A percentile compares a stretch with the other conserved stretches of the same genome.
phyloP scores from a whole-genome alignment of 1,140 invertebrate genomes.

The Dinothrombium tinctorium region DNA sequence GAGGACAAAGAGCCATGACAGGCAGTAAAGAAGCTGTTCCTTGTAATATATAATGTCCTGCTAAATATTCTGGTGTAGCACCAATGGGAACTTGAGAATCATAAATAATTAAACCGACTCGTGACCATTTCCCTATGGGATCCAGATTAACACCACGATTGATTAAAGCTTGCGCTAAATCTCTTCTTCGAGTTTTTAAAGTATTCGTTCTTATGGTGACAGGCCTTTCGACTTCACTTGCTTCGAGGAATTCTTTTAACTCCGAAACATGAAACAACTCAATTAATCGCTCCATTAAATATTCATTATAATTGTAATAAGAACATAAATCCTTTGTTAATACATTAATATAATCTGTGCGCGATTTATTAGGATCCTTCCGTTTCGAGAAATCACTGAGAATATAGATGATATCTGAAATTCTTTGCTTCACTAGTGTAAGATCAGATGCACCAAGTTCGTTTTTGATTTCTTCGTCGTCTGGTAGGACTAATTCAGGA shows the following conservation, averaged over 20 bases:
- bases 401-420: slow-evolving; percentile 64
- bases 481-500: too few species aligned
- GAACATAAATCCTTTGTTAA: slow-evolving; percentile 49
- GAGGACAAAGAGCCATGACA: slow-evolving; percentile 88
- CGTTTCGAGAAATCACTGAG: slow-evolving; percentile 65
- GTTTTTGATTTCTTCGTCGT: too few species aligned
- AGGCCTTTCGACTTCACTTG: slow-evolving; percentile 82
- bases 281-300: slow-evolving; percentile 80
- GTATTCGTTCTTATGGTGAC: slow-evolving; percentile 88
- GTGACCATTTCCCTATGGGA: slow-evolving; percentile 94
- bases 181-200: slow-evolving; percentile 71
- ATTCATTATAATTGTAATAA: slow-evolving; percentile 96
- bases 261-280: slow-evolving; percentile 71
- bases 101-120: slow-evolving; percentile 89
- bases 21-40: slow-evolving; percentile 66
- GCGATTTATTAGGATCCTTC: slow-evolving; percentile 38
- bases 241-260: slow-evolving; percentile 82
- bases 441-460: too few species aligned
- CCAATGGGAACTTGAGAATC: slow-evolving; percentile 88
- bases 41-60: slow-evolving; percentile 95
- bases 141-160: slow-evolving; percentile 92
- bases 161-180: slow-evolving; percentile 80
- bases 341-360: slow-evolving; percentile 9
- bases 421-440: slow-evolving; percentile 74
- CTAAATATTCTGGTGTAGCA: slow-evolving; percentile 95